Evolutionary conservation across 2,888 invertebrate genomes (phyloP), one percentile per base, ranked within the genome.

Genomic region (Monopis laevigella): DNA sequence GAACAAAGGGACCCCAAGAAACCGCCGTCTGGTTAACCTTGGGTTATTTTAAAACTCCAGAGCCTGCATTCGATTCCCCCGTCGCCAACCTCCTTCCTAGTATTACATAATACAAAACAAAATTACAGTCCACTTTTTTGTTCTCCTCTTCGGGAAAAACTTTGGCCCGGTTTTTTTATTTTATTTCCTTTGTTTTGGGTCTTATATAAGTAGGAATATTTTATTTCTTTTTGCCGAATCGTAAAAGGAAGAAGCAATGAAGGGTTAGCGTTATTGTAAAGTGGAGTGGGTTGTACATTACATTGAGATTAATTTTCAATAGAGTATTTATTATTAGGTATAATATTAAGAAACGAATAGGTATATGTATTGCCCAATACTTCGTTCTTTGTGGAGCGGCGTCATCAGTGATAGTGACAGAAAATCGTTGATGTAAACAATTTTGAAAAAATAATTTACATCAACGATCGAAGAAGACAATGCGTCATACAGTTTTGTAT

Each of bases 191-290:
- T 77, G 77, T 78, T 77, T 75, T 69, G 70, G 71, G 64, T 65
- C 63, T 59, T 65, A 65, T n/a, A n/a, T n/a, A n/a, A n/a, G n/a
- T n/a, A n/a, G n/a, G n/a, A 59, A 69, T 72, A 68, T 73, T 75
- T 77, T 77, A 77, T 77, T 74, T 66, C 66, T 71, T 68, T 77
- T 72, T 70, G 59, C 58, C 58, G 74, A 71, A 74, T 68, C 73
- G 75, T 77, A 75, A 80, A 77, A 77, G 77, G 75, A 77, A 75
- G 77, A 77, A 59, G 78, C 73, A 72, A 65, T 73, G 77, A 75
- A 72, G 77, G 78, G 78, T 74, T 77, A 66, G 65, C 65, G 65
- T 69, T 72, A 71, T 73, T 73, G 66, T 67, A 57, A 62, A 59
- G 61, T 59, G 50, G 44, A 52, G 50, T 51, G 57, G 60, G 68